Conservation (phyloP, 2,113 vertebrate species). For the Hymenochirus boettgeri region DNA sequence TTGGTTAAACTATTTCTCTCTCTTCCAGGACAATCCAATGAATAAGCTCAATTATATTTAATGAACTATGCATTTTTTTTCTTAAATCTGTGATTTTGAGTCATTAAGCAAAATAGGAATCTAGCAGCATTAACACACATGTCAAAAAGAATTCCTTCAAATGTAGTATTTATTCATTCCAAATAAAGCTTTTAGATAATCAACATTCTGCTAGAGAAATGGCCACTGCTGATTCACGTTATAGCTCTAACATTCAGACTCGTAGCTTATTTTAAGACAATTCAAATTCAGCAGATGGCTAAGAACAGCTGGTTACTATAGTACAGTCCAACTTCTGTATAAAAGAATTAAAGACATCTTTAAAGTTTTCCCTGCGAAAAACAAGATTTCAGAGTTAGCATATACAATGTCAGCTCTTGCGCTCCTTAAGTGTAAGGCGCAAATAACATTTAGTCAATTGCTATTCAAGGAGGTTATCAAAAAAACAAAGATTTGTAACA, state of each 20-base stretch:
- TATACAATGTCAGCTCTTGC: neutral
- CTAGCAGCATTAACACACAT: no score
- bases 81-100: neutral
- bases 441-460: no score
- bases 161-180: neutral
- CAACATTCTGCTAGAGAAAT: constrained; percentile 13
- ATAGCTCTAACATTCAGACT: constrained; percentile 33
- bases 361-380: constrained; percentile 12
- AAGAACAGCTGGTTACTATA: constrained; percentile 47
- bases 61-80: neutral
- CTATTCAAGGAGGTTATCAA: no score
- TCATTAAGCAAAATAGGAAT: neutral
- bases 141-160: neutral
- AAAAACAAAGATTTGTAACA: no score
- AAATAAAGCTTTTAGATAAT: constrained; percentile 19
- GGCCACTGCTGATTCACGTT: constrained; percentile 4
- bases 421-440: no score
- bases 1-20: no score
- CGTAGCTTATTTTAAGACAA: constrained; percentile 43
- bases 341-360: constrained; percentile 30
- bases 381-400: constrained; percentile 1
- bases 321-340: constrained; percentile 21
- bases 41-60: neutral
- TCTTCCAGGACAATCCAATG: no score
- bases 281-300: constrained; percentile 48